Conservation (phyloP, 2,888 invertebrate species). For the Neoascia interrupta region DNA sequence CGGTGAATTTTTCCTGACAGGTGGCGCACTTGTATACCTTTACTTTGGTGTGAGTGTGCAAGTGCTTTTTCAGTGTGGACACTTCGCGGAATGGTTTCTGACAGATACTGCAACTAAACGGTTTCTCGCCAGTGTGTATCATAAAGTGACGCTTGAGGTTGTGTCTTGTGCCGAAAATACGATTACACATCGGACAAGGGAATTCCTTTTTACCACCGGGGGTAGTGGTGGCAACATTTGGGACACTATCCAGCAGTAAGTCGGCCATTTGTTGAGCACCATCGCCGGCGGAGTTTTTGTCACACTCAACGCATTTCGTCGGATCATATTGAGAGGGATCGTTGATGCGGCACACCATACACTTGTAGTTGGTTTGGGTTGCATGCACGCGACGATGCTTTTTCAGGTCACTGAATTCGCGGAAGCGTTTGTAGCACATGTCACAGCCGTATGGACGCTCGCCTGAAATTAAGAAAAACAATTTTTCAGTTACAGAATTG, state of each 20-base stretch:
- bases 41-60: slow-evolving; percentile 77
- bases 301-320: slow-evolving; percentile 76
- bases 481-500: not conserved
- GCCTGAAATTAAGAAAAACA: slow-evolving; percentile 70
- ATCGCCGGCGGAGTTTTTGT: slow-evolving; percentile 65
- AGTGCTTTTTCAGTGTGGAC: slow-evolving; percentile 78
- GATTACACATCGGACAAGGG: slow-evolving; percentile 77
- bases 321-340: slow-evolving; percentile 76
- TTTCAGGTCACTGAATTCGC: slow-evolving; percentile 79
- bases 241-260: slow-evolving; percentile 61
- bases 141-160: slow-evolving; percentile 79
- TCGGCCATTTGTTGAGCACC: slow-evolving; percentile 53
- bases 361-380: slow-evolving; percentile 75
- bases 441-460: slow-evolving; percentile 79
- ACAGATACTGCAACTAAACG: slow-evolving; percentile 77
- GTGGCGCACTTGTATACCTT: slow-evolving; percentile 77
- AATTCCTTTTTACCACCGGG: slow-evolving; percentile 71
- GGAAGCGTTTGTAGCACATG: slow-evolving; percentile 77
- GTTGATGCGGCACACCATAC: slow-evolving; percentile 77
- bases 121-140: slow-evolving; percentile 79
- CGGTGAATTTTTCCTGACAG: slow-evolving; percentile 76
- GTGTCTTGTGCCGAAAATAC: slow-evolving; percentile 78
- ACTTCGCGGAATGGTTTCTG: slow-evolving; percentile 78
- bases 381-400: slow-evolving; percentile 78
- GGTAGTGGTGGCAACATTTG: slow-evolving; percentile 48